Base-by-base conservation (phyloP, 1,140 invertebrate genomes). In the Steinernema khuongi region DNA sequence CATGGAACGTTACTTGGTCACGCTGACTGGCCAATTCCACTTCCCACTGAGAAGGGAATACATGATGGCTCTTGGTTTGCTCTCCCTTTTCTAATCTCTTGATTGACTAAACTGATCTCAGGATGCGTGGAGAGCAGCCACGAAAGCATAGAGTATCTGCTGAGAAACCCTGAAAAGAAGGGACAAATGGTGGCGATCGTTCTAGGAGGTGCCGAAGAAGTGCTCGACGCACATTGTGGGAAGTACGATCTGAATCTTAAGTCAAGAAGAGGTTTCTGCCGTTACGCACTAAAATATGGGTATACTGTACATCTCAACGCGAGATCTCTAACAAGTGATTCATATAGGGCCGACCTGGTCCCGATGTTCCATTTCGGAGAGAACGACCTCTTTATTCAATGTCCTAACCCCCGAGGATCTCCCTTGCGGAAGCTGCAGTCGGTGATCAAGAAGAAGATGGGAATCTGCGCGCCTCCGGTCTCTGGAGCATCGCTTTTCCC, bases 311-410 rank as follows among this genome's bases (percentile, higher is more conserved):
- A 29, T 1, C 22, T 43, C 17, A 22, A 26, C 26, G 11, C 66
- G 18, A 32, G 60, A 76, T 22, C 70, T 17, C 72, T 1, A n/a
- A 22, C 84, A n/a, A n/a, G n/a, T n/a, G n/a, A n/a, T n/a, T n/a
- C n/a, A n/a, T 87, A 32, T 85, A 93, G 92, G 18, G 89, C 91
- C 4, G 87, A 91, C 0, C 85, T 97, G 67, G 93, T 96, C 0
- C 94, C 94, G 11, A 90, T 93, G 0, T 90, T 94, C 82, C 91
- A 92, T 0, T 97, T 97, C 86, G 94, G 94, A 0, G 94, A 97
- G 86, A 93, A 91, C 18, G 92, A 96, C 79, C 83, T 95, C 0
- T 96, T 91, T 85, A 88, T 91, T 76, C 93, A 94, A 50, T 81
- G 91, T 1, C 79, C 88, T 14, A 91, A 91, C 85, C 90, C 91